Conservation (phyloP, 2,888 invertebrate species). For the Eumerus sabulonum region DNA sequence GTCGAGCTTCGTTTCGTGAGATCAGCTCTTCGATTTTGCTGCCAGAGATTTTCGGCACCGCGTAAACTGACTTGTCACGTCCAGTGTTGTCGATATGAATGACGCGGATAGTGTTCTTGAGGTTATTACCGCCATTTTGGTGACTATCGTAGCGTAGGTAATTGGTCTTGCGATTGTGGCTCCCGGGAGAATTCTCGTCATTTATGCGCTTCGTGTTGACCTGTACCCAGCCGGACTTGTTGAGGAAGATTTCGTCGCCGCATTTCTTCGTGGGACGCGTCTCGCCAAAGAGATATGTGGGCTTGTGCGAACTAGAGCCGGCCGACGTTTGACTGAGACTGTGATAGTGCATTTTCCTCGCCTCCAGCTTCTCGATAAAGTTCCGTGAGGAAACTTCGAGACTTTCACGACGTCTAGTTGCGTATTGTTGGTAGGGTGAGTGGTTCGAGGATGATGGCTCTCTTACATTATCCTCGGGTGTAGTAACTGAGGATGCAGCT, state of each 20-base stretch:
- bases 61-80: constrained; percentile 68
- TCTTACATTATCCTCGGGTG: constrained; percentile 56
- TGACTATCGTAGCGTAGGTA: constrained; percentile 70
- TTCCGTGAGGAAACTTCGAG: constrained; percentile 76
- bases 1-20: constrained; percentile 76
- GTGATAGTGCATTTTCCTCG: constrained; percentile 78
- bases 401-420: constrained; percentile 76
- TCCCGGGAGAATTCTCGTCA: constrained; percentile 74
- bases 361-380: constrained; percentile 77
- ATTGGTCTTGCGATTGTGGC: constrained; percentile 71
- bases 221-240: constrained; percentile 80
- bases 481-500: constrained; percentile 44
- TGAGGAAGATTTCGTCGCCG: constrained; percentile 78
- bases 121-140: constrained; percentile 71
- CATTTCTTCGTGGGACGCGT: constrained; percentile 65
- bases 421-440: constrained; percentile 72
- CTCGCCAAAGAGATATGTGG: constrained; percentile 78
- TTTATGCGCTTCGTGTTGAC: constrained; percentile 77
- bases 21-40: constrained; percentile 79
- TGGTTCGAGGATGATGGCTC: constrained; percentile 35
- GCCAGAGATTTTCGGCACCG: constrained; percentile 73
- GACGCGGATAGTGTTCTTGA: constrained; percentile 72
- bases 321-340: constrained; percentile 69
- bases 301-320: constrained; percentile 71
- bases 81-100: constrained; percentile 73